These are phyloP conservation scores for Atta colombica DNA, from an alignment of 1,140 invertebrate species.

Conservation along the genomic window DNA sequence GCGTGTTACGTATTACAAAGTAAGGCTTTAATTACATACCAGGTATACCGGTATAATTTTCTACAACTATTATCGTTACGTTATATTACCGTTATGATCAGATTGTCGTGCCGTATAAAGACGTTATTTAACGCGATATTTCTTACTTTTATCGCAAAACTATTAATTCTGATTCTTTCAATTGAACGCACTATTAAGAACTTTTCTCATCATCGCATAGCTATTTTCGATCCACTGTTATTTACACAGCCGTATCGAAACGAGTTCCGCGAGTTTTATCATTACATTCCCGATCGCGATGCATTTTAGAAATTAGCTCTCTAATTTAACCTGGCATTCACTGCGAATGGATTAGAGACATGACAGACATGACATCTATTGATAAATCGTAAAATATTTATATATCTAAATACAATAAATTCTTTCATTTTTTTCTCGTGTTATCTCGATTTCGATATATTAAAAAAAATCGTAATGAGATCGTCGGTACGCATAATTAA, in stretches of 20 bases:
- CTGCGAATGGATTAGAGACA: background rate
- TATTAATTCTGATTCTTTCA: background rate
- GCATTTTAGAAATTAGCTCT: background rate
- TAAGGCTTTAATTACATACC: conserved; percentile 64
- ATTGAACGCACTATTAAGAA: background rate
- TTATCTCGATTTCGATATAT: background rate
- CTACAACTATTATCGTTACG: conserved; percentile 44
- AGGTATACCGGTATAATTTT: conserved; percentile 49
- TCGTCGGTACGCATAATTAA: background rate
- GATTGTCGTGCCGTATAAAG: conserved; percentile 12
- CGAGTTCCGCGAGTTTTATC: background rate
- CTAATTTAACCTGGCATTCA: background rate
- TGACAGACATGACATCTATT: no score
- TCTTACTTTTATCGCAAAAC: background rate
- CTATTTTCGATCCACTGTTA: conserved; percentile 6
- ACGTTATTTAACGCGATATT: background rate
- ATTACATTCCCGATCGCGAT: background rate
- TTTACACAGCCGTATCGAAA: conserved; percentile 15
- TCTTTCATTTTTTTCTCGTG: background rate
- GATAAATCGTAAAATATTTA: background rate
- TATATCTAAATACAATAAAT: no score
- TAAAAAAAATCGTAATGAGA: background rate
- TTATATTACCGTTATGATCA: conserved; percentile 50
- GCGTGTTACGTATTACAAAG: conserved; percentile 8
- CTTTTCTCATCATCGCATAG: conserved; percentile 26